Conservation (phyloP, 2,888 invertebrate genomes). For the Gryllus longicercus region DNA sequence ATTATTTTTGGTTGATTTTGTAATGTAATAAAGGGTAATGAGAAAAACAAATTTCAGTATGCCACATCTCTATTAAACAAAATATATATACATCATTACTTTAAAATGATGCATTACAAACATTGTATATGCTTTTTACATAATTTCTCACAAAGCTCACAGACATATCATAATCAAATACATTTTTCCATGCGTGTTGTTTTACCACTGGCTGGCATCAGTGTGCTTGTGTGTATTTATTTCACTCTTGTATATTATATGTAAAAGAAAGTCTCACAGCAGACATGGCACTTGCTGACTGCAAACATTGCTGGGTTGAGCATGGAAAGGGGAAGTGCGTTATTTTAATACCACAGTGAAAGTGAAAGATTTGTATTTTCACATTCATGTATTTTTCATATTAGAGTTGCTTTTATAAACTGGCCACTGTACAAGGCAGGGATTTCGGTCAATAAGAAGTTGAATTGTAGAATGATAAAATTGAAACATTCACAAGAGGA, state of each 20-base stretch:
- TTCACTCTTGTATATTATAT: background rate
- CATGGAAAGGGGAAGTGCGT: background rate
- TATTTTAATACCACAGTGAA: no score
- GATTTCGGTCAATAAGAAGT: no score
- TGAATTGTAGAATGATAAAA: no score
- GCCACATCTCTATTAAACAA: slow-evolving; percentile 17
- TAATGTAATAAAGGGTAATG: no score
- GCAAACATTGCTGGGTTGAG: background rate
- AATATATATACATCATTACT: slow-evolving; percentile 8
- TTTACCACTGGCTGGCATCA: no score
- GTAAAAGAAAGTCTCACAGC: background rate
- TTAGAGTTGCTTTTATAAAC: no score
- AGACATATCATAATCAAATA: background rate
- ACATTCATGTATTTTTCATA: no score
- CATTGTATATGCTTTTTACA: background rate
- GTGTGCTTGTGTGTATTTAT: no score
- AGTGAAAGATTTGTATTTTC: no score
- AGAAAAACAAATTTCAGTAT: background rate
- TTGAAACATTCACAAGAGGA: no score
- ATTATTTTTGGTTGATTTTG: no score
- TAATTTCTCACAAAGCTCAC: background rate
- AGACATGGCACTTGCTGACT: slow-evolving; percentile 8
- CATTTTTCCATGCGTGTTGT: background rate
- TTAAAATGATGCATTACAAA: background rate
- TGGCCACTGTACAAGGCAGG: no score